A percentile compares a stretch with the other conserved stretches of the same genome.
Conservation (phyloP, 1,140 invertebrate species). For the Pseudomyrmex sp. region DNA sequence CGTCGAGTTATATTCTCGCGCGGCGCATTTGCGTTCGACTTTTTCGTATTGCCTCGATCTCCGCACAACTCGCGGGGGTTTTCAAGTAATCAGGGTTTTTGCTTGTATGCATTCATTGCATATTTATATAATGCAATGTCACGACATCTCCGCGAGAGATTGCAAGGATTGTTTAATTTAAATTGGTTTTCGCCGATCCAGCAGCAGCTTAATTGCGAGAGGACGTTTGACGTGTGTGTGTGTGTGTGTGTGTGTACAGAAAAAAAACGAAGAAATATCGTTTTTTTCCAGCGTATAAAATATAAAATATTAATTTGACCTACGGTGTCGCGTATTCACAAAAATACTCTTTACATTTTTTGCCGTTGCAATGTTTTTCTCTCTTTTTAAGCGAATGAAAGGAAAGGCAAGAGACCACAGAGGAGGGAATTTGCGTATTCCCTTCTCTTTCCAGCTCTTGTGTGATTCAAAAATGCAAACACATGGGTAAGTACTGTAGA, state of each 20-base stretch:
- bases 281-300: not conserved
- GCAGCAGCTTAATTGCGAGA: not conserved
- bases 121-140: constrained; percentile 14
- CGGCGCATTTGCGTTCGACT: no score
- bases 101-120: not conserved
- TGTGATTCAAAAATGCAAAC: constrained; percentile 16
- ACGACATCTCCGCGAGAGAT: not conserved
- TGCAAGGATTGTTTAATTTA: constrained; percentile 17
- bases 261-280: not conserved
- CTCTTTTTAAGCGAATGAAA: not conserved
- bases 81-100: no score
- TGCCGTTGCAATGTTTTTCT: constrained; percentile 11
- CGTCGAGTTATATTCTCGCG: no score
- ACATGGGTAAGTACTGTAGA: no score
- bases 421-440: constrained; percentile 2
- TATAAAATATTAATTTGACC: constrained; percentile 44
- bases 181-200: not conserved
- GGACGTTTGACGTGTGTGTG: constrained; percentile 8
- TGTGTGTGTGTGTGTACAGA: no score
- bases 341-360: not conserved
- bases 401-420: not conserved
- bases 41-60: no score
- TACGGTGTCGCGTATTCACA: not conserved
- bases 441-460: not conserved
- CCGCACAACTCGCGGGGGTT: no score